Evolutionary conservation across 2,888 invertebrate genomes (phyloP).

Genomic region (Drosophila villosipedis): DNA sequence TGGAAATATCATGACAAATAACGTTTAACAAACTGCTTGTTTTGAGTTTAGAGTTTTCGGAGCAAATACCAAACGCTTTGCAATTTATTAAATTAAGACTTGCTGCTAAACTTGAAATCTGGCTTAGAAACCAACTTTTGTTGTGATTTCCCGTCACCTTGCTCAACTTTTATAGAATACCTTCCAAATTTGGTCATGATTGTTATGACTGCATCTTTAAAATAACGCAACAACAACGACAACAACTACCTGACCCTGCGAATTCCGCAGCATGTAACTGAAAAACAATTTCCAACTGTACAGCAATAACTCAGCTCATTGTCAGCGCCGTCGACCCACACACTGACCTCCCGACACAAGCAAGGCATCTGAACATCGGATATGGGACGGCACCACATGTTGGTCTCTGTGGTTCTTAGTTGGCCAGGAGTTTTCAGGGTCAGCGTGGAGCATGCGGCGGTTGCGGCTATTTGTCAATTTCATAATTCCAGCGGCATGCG

Average conservation of each 20-base stretch:
- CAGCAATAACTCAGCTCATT: constrained; percentile 73
- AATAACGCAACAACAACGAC: constrained; percentile 3
- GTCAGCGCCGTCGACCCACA: constrained; percentile 75
- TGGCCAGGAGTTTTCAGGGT: constrained; percentile 64
- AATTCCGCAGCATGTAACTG: constrained; percentile 23
- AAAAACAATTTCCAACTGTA: constrained; percentile 70
- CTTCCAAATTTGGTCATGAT: constrained; percentile 29
- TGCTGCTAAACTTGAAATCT: neutral
- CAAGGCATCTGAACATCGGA: constrained; percentile 17
- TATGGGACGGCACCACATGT: constrained; percentile 27
- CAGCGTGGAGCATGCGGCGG: constrained; percentile 51
- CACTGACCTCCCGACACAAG: constrained; percentile 60
- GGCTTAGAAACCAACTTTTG: neutral
- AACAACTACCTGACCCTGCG: constrained; percentile 54
- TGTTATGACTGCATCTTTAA: constrained; percentile 30
- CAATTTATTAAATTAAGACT: neutral
- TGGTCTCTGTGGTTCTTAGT: constrained; percentile 31
- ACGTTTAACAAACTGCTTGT: neutral
- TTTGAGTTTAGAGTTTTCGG: neutral
- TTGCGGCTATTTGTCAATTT: constrained; percentile 82
- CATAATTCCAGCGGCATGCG: constrained; percentile 77
- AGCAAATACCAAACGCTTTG: too few relatives aligned
- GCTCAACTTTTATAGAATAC: constrained; percentile 32
- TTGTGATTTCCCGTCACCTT: constrained; percentile 4
- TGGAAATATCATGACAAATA: constrained; percentile 2